phyloP scores from a whole-genome alignment of 2,888 invertebrate species.

The Drosophila mimica region DNA sequence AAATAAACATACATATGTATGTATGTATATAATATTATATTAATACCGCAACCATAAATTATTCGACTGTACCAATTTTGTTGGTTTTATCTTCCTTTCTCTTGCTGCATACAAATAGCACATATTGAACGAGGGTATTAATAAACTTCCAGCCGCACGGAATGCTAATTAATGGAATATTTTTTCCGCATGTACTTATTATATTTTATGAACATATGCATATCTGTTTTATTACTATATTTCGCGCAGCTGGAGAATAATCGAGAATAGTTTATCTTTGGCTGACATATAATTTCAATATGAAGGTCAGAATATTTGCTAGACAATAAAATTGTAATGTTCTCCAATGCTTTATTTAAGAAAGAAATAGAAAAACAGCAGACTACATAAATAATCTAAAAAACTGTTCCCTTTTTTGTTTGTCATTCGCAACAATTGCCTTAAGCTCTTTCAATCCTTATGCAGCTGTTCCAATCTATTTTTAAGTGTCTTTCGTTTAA shows the following conservation, averaged over 20 bases:
- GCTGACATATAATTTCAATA: constrained; percentile 33
- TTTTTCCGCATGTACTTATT: constrained; percentile 3
- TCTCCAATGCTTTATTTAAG: neutral
- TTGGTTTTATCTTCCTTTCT: constrained; percentile 2
- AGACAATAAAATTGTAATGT: neutral
- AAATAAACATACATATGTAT: constrained; percentile 32
- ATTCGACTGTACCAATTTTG: neutral
- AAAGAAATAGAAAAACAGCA: neutral
- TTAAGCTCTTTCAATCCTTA: constrained; percentile 38
- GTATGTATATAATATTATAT: neutral
- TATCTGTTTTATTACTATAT: neutral
- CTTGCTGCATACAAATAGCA: constrained; percentile 3
- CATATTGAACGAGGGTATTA: constrained; percentile 10
- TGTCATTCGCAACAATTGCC: neutral
- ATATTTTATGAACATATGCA: constrained; percentile 5
- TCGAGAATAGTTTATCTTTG: constrained; percentile 17
- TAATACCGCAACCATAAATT: constrained; percentile 12
- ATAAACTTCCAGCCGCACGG: constrained; percentile 4
- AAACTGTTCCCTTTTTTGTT: neutral
- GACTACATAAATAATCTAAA: neutral
- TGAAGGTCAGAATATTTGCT: constrained; percentile 39
- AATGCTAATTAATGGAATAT: constrained; percentile 15
- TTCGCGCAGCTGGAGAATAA: constrained; percentile 6
- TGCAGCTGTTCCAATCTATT: constrained; percentile 33
- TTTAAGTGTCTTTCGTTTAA: constrained; percentile 10